phyloP scores from a whole-genome alignment of 1,140 invertebrate species.

The Heliconius eleuchia region DNA sequence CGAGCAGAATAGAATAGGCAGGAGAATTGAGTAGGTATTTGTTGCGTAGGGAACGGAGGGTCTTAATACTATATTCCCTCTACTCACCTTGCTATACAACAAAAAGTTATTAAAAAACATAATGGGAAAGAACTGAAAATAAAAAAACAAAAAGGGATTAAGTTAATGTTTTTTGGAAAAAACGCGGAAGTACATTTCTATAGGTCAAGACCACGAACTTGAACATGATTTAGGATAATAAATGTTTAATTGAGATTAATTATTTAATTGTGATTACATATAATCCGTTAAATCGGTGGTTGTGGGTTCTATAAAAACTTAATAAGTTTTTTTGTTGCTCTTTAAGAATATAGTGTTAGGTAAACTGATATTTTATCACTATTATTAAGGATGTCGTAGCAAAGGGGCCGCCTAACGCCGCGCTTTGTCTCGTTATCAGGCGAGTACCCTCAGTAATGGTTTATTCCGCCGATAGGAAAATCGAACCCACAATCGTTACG shows the following conservation, averaged over 20 bases:
- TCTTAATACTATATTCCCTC: neutral
- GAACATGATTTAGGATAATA: neutral
- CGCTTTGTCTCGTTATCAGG: no score
- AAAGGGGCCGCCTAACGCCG: no score
- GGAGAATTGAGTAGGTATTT: no score
- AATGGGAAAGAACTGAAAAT: neutral
- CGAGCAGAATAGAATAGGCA: no score
- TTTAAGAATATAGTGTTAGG: neutral
- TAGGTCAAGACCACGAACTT: neutral
- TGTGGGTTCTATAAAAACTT: neutral
- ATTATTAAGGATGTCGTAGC: neutral
- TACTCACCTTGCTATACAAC: neutral
- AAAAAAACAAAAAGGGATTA: no score
- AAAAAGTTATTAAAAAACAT: neutral
- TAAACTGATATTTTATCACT: no score
- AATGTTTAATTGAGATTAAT: slow-evolving; percentile 5
- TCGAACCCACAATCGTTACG: neutral
- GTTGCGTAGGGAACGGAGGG: neutral
- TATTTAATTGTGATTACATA: slow-evolving; percentile 4
- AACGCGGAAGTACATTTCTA: neutral
- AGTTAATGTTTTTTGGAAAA: neutral
- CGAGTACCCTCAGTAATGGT: no score
- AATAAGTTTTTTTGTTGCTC: neutral
- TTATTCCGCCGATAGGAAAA: no score
- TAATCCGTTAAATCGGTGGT: neutral